These are phyloP conservation scores for Nyctalus aviator DNA, from an alignment of 2,797 vertebrate genomes.

Conservation along the genomic window DNA sequence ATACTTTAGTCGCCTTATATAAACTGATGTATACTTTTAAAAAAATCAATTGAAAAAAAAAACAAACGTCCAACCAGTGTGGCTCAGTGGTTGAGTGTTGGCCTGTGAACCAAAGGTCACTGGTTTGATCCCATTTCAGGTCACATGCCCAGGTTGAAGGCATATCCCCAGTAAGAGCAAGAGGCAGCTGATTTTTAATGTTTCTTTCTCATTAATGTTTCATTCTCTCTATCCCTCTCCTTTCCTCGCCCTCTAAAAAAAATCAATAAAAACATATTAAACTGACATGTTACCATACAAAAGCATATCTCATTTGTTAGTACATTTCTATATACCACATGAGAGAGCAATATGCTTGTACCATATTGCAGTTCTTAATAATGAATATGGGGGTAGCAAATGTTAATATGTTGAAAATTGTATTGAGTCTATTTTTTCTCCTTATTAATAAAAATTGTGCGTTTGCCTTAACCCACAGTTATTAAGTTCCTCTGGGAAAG, in stretches of 20 bases:
- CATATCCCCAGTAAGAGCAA: too few relatives aligned
- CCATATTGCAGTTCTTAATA: constrained; percentile 18
- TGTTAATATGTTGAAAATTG: neutral
- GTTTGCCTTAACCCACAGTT: constrained; percentile 51
- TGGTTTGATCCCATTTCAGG: too few relatives aligned
- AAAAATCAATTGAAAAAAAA: too few relatives aligned
- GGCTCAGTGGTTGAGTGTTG: too few relatives aligned
- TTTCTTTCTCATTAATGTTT: too few relatives aligned
- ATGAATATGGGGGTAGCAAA: neutral
- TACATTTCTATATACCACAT: neutral
- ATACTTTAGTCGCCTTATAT: neutral
- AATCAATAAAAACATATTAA: neutral
- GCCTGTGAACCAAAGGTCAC: too few relatives aligned
- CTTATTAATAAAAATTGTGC: constrained; percentile 59
- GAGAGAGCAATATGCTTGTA: neutral
- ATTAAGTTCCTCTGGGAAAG: constrained; percentile 41
- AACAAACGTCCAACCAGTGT: too few relatives aligned
- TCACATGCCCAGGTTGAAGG: too few relatives aligned
- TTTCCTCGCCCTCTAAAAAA: too few relatives aligned
- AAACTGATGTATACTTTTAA: neutral
- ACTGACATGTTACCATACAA: neutral
- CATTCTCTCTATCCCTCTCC: too few relatives aligned
- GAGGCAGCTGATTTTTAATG: too few relatives aligned
- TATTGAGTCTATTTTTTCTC: constrained; percentile 16
- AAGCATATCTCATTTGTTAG: neutral